phyloP scores from a whole-genome alignment of 92 coral and sea anemone genomes.

The Zoanthus sansibaricus region DNA sequence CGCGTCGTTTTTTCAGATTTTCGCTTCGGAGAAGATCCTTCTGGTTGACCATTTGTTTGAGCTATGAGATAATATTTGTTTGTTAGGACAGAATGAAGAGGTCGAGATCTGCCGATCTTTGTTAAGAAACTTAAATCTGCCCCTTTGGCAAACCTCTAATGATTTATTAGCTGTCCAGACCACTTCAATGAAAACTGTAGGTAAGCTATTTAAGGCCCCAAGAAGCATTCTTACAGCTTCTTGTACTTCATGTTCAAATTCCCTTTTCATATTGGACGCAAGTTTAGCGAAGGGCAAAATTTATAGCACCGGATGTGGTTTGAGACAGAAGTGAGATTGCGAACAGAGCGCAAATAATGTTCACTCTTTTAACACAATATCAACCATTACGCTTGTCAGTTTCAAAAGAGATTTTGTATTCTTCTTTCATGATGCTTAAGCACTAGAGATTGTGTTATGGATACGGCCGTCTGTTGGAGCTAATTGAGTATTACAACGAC shows the following conservation, averaged over 20 bases:
- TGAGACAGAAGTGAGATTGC: slow-evolving; percentile 61
- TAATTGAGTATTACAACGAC: slow-evolving; percentile 61
- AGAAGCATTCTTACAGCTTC: neutral
- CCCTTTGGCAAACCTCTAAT: slow-evolving; percentile 1
- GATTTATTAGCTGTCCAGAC: neutral
- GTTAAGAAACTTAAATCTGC: neutral
- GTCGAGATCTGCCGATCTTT: slow-evolving; percentile 31
- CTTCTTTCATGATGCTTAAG: slow-evolving; percentile 50
- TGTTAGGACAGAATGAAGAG: slow-evolving; percentile 19
- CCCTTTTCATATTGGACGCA: slow-evolving; percentile 35
- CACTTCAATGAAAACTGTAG: neutral
- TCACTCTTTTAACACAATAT: slow-evolving; percentile 39
- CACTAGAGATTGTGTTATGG: slow-evolving; percentile 69
- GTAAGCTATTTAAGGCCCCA: neutral
- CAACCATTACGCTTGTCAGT: slow-evolving; percentile 45
- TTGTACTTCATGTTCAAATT: neutral
- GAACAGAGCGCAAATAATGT: slow-evolving; percentile 41
- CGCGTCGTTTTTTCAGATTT: slow-evolving; percentile 87
- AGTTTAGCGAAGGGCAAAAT: slow-evolving; percentile 41
- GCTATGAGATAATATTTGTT: slow-evolving; percentile 60
- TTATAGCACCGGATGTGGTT: slow-evolving; percentile 74
- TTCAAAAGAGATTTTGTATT: slow-evolving; percentile 35
- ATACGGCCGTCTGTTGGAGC: slow-evolving; percentile 83
- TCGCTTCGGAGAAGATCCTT: slow-evolving; percentile 70
- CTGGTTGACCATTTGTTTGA: slow-evolving; percentile 81